phyloP scores from a whole-genome alignment of 2,797 vertebrate species.

The Pseudochromis fuscus region DNA sequence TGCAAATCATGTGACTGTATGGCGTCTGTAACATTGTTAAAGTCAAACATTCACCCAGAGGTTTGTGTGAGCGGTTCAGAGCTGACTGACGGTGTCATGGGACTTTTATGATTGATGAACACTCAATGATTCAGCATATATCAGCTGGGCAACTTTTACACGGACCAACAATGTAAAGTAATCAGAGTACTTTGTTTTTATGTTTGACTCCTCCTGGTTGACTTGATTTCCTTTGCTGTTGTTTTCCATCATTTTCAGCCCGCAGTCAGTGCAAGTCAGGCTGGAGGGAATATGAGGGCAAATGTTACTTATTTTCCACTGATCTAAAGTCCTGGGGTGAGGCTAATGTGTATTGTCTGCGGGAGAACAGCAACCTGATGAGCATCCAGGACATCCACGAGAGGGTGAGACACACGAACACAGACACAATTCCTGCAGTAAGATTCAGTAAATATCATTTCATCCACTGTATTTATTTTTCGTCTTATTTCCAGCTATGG shows the following conservation, averaged over 20 bases:
- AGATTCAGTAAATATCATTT: background rate
- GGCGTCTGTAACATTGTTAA: constrained; percentile 41
- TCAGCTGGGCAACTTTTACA: background rate
- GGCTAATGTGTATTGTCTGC: constrained; percentile 74
- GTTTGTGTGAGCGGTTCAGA: constrained; percentile 3
- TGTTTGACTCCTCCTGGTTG: background rate
- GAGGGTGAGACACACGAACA: constrained; percentile 74
- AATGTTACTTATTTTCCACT: constrained; percentile 84
- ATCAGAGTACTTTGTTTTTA: constrained; percentile 10
- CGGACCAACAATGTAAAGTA: constrained; percentile 5
- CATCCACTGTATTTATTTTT: background rate
- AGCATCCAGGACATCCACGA: constrained; percentile 82
- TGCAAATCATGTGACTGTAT: constrained; percentile 58
- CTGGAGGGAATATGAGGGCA: constrained; percentile 81
- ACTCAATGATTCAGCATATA: constrained; percentile 21
- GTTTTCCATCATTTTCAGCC: constrained; percentile 52
- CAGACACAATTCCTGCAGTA: background rate
- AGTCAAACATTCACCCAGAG: constrained; percentile 80
- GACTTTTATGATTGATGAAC: constrained; percentile 70
- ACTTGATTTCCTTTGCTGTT: background rate
- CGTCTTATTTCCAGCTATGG: constrained; percentile 77
- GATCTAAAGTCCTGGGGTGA: constrained; percentile 79
- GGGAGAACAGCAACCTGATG: constrained; percentile 77
- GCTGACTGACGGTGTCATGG: constrained; percentile 58
- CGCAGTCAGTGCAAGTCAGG: constrained; percentile 78